Conservation (phyloP, 1,140 invertebrate genomes). For the Drosophila pachea region DNA sequence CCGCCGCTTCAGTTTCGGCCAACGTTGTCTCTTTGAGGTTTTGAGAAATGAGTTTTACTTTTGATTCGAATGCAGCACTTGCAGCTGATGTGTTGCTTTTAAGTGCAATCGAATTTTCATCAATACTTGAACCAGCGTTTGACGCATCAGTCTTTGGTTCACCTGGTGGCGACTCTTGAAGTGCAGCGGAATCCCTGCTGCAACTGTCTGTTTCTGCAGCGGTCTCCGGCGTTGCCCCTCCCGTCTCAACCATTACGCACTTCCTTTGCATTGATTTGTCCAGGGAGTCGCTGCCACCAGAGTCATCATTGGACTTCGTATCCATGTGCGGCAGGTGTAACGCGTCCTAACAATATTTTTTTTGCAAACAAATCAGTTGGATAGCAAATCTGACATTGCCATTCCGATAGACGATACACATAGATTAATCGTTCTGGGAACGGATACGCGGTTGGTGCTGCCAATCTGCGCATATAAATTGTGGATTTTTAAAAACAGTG, state of each 20-base stretch:
- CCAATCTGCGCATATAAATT: conserved; percentile 6
- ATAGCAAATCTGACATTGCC: conserved; percentile 33
- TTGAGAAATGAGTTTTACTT: conserved; percentile 73
- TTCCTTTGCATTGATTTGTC: conserved; percentile 75
- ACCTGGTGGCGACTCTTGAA: conserved; percentile 25
- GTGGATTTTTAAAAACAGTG: neutral
- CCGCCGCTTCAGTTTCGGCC: conserved; percentile 36
- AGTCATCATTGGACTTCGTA: conserved; percentile 72
- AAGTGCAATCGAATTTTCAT: conserved; percentile 31
- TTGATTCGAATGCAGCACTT: conserved; percentile 66
- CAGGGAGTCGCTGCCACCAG: conserved; percentile 67
- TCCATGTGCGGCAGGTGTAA: conserved; percentile 56
- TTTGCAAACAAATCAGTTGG: conserved; percentile 45
- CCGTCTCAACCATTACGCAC: conserved; percentile 70
- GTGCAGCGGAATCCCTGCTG: conserved; percentile 57
- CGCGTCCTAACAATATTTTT: conserved; percentile 37
- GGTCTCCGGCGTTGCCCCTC: conserved; percentile 24
- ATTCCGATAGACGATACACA: conserved; percentile 37
- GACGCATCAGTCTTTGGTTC: conserved; percentile 25
- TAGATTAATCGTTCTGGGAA: conserved; percentile 10
- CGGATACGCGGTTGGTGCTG: conserved; percentile 1
- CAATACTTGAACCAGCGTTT: conserved; percentile 8
- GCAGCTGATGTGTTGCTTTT: conserved; percentile 32
- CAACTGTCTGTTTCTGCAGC: conserved; percentile 46
- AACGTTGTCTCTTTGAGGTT: conserved; percentile 74